Evolutionary conservation across 2,888 invertebrate genomes (phyloP), one percentile per base, ranked within the genome.

Genomic region (Dusona sp.): DNA sequence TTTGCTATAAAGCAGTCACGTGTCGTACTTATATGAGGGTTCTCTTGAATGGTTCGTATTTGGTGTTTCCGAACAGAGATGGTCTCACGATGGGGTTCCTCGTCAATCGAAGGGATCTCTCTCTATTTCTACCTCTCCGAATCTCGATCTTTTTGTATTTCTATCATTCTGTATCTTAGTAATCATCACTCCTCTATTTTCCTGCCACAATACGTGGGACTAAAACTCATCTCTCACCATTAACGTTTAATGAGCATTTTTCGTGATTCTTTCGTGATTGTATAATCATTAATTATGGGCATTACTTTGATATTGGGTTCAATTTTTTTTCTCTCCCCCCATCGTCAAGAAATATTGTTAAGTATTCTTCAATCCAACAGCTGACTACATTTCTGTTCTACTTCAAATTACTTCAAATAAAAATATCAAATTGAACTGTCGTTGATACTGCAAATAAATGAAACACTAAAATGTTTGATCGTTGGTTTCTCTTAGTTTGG

Each of bases 1-100:
- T 88, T 86, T 84, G 88, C 91, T 91, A 91, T 91, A 92, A 93
- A 92, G 91, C 90, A 92, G 93, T 92, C 93, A 92, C 93, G 93
- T 93, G 93, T 92, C 74, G 83, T 72, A 73, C 64, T 78, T 36
- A 57, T 79, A 85, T 89, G 90, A 90, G 90, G 91, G 90, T 89
- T 86, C 87, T 54, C 70, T 80, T 90, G 89, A 91, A 92, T 90
- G 89, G 89, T 88, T 90, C 85, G 33, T 57, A 57, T 65, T 90
- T 88, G 90, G 90, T 90, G 90, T 92, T 92, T 92, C 90, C 90
- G 86, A 89, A 90, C 90, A 90, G 91, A 91, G 92, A 92, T 92
- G 91, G 90, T 92, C 92, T 92, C 92, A 92, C 92, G 91, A 92
- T 92, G 91, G 91, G 92, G 90, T 89, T 84, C 77, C 78, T 67